These are phyloP conservation scores for Barypeithes pellucidus DNA, from an alignment of 2,888 invertebrate genomes.

Conservation along the genomic window DNA sequence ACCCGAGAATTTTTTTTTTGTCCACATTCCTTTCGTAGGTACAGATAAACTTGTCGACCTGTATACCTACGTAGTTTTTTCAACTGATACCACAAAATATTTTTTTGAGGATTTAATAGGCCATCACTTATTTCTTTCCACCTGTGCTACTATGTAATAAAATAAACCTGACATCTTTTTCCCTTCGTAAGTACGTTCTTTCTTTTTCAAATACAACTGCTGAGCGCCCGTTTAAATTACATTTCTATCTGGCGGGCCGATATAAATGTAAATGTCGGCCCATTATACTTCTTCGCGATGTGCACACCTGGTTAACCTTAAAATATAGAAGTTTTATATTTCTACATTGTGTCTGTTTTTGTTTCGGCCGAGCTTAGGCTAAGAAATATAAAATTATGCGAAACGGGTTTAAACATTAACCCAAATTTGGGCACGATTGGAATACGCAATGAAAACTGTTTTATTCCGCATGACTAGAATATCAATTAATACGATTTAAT, in stretches of 20 bases:
- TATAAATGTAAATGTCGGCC: conserved; percentile 40
- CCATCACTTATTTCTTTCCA: conserved; percentile 13
- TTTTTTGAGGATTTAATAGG: not conserved
- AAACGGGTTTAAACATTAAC: conserved; percentile 15
- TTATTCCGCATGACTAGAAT: conserved; percentile 11
- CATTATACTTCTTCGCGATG: conserved; percentile 33
- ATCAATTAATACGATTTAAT: conserved; percentile 11
- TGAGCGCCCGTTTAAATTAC: conserved; percentile 35
- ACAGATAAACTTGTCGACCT: too few relatives aligned
- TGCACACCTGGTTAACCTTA: conserved; percentile 40
- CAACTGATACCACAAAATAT: not conserved
- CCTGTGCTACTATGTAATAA: conserved; percentile 14
- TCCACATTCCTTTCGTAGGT: too few relatives aligned
- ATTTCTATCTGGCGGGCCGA: conserved; percentile 24
- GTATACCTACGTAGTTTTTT: not conserved
- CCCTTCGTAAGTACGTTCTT: conserved; percentile 11
- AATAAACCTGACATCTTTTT: conserved; percentile 12
- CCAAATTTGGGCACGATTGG: conserved; percentile 15
- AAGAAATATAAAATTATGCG: conserved; percentile 16
- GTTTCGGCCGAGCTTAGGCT: not conserved
- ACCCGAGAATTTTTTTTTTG: too few relatives aligned
- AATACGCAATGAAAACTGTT: conserved; percentile 18
- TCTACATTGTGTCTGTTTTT: conserved; percentile 23
- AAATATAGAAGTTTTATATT: conserved; percentile 14
- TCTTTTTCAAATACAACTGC: conserved; percentile 12